Conservation (phyloP, 2,797 vertebrate genomes). For the Silurus aristotelis region DNA sequence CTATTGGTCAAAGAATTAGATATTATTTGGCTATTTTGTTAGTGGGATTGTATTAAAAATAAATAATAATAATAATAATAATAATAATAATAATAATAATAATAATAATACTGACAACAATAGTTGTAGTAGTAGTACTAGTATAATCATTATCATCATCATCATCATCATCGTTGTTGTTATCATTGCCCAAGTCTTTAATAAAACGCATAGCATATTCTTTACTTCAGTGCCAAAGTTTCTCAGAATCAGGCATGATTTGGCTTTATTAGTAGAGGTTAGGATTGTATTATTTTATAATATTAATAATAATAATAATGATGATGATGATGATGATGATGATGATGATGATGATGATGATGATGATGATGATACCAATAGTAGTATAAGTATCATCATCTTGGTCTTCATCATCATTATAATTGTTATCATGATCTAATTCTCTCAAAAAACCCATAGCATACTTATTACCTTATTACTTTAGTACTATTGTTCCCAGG, state of each 20-base stretch:
- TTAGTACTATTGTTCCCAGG: background rate
- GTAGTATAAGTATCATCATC: too few species aligned
- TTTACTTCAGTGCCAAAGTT: background rate
- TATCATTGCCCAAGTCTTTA: too few species aligned
- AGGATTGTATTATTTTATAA: background rate
- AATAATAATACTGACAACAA: background rate
- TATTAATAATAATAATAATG: too few species aligned
- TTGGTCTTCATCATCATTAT: background rate
- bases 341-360: conserved; percentile 4
- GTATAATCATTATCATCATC: too few species aligned
- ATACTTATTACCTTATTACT: conserved; percentile 3
- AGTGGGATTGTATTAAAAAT: background rate
- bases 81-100: background rate
- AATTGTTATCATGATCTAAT: background rate
- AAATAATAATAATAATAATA: too few species aligned
- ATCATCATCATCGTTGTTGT: background rate
- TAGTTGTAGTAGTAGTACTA: background rate
- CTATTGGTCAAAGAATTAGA: background rate
- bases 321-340: background rate
- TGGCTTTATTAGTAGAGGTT: background rate
- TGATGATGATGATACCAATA: background rate
- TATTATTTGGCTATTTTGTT: background rate
- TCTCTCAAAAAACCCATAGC: background rate
- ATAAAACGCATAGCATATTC: background rate
- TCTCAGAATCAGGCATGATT: background rate